Conservation (phyloP, 2,888 invertebrate genomes). For the Drosophila falleni region DNA sequence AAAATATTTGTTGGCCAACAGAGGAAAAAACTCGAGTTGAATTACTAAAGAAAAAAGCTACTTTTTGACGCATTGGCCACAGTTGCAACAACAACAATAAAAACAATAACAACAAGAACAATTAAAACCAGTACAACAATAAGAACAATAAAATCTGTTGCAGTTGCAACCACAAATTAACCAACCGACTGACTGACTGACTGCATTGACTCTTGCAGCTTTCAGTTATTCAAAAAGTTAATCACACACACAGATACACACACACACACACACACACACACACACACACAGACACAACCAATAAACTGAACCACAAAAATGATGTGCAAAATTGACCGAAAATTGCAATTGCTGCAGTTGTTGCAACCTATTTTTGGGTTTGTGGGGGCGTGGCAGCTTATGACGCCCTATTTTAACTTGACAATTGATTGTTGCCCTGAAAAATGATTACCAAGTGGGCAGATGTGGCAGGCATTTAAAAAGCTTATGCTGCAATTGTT, state of each 20-base stretch:
- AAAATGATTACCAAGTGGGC: slow-evolving; percentile 16
- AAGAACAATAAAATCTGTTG: slow-evolving; percentile 18
- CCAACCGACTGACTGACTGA: slow-evolving; percentile 23
- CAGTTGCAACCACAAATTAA: slow-evolving; percentile 55
- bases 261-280: slow-evolving; percentile 6
- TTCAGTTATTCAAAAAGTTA: slow-evolving; percentile 61
- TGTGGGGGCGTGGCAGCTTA: slow-evolving; percentile 17
- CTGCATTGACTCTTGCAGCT: slow-evolving; percentile 40
- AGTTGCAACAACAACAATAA: slow-evolving; percentile 24
- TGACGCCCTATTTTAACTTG: slow-evolving; percentile 54
- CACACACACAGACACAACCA: slow-evolving; percentile 5
- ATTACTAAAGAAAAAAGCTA: slow-evolving; percentile 32
- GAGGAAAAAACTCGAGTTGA: slow-evolving; percentile 10
- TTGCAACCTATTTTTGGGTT: background rate
- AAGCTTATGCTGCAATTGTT: slow-evolving; percentile 74
- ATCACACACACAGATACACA: slow-evolving; percentile 44
- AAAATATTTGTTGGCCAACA: slow-evolving; percentile 10
- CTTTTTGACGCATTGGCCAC: slow-evolving; percentile 59
- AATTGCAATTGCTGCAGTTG: slow-evolving; percentile 65
- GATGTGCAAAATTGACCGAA: slow-evolving; percentile 72
- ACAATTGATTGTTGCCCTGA: slow-evolving; percentile 48
- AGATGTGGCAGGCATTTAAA: slow-evolving; percentile 41
- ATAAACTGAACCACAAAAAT: slow-evolving; percentile 67
- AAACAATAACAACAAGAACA: slow-evolving; percentile 13
- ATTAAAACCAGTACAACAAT: slow-evolving; percentile 13